phyloP scores from a whole-genome alignment of 2,113 vertebrate species.

The Addax nasomaculatus region DNA sequence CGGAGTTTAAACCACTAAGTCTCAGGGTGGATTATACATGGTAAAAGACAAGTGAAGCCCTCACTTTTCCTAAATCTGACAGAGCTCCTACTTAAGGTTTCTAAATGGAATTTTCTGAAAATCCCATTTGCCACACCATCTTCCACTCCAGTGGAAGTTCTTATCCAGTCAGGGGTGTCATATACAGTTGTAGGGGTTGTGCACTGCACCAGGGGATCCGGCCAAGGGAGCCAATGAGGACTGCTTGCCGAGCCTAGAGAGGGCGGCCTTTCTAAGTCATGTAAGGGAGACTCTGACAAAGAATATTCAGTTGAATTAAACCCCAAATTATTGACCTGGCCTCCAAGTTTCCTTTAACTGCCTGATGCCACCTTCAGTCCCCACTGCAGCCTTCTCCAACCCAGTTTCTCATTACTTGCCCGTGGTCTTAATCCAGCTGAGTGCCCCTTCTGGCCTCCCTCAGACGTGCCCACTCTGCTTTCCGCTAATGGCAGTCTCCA shows the following conservation, averaged over 20 bases:
- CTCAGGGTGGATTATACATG: not conserved
- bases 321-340: not conserved
- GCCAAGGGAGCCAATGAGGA: not conserved
- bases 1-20: not conserved
- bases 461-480: not conserved
- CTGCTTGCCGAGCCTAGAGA: not conserved
- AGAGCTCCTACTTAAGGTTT: not conserved
- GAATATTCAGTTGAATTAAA: not conserved
- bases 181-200: not conserved
- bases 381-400: not conserved
- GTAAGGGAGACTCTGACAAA: not conserved
- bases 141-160: not conserved
- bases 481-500: not conserved
- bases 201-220: not conserved
- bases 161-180: not conserved
- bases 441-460: not conserved
- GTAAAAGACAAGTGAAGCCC: not conserved
- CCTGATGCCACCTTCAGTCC: not conserved
- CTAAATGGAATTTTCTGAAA: not conserved
- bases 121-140: not conserved
- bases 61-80: not conserved
- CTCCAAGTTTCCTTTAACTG: not conserved
- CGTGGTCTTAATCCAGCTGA: not conserved
- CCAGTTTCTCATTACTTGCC: not conserved
- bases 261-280: not conserved